Evolutionary conservation across 2,888 invertebrate genomes (phyloP).

Genomic region (Myopa tessellatipennis): DNA sequence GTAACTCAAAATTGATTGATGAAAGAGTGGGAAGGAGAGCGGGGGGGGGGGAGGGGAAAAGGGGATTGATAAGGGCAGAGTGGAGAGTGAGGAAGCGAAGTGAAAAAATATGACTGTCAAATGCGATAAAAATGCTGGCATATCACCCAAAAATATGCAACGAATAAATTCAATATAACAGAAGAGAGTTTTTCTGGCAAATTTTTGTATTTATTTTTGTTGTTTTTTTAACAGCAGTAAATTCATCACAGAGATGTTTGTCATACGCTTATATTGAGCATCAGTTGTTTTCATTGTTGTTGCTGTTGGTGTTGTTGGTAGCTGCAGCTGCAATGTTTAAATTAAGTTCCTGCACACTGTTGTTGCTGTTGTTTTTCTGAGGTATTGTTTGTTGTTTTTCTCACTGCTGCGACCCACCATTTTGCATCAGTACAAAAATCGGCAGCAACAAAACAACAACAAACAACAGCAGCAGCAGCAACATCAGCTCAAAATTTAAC

Average conservation of each 20-base stretch:
- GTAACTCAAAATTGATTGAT: background rate
- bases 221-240: constrained; percentile 26
- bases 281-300: constrained; percentile 21
- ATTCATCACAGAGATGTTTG: constrained; percentile 42
- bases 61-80: background rate
- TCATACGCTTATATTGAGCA: constrained; percentile 27
- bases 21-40: background rate
- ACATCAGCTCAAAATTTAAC: constrained; percentile 34
- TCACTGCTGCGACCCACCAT: constrained; percentile 4
- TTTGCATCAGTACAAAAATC: constrained; percentile 12
- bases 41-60: background rate
- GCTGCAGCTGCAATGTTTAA: background rate
- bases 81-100: background rate
- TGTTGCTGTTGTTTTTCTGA: background rate
- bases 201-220: constrained; percentile 15
- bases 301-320: background rate
- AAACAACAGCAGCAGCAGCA: constrained; percentile 3
- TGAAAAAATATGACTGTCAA: constrained; percentile 23
- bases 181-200: constrained; percentile 12
- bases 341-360: background rate
- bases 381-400: background rate
- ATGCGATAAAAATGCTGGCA: constrained; percentile 24
- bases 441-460: background rate
- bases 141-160: constrained; percentile 28
- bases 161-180: constrained; percentile 17